Evolutionary conservation across 2,888 invertebrate species (phyloP).

Genomic region (Apamea crenata): DNA sequence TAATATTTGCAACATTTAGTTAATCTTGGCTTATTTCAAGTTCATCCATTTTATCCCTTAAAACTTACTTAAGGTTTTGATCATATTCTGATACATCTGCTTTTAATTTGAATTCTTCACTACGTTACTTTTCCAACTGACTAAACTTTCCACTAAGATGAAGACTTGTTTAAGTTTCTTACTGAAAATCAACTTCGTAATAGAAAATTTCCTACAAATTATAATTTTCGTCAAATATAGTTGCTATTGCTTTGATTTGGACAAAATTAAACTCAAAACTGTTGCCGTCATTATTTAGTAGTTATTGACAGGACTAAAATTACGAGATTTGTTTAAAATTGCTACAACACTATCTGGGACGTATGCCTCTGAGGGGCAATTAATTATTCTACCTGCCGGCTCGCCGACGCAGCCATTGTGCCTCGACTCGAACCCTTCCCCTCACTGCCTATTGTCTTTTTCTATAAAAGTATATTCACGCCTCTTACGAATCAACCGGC

Average conservation of each 20-base stretch:
- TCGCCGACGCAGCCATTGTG: conserved; percentile 69
- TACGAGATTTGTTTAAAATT: conserved; percentile 64
- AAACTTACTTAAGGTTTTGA: conserved; percentile 22
- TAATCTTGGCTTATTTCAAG: conserved; percentile 58
- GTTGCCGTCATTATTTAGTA: conserved; percentile 21
- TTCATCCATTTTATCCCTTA: conserved; percentile 44
- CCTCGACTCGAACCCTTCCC: conserved; percentile 61
- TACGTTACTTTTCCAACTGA: conserved; percentile 9
- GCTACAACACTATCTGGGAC: conserved; percentile 64
- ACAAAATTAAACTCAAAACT: neutral
- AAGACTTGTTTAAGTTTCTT: conserved; percentile 22
- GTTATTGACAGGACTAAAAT: conserved; percentile 46
- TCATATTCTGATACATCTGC: neutral
- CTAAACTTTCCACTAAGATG: conserved; percentile 11
- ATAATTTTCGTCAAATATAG: neutral
- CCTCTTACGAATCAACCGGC: conserved; percentile 71
- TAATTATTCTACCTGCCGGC: conserved; percentile 80
- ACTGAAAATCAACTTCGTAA: conserved; percentile 2
- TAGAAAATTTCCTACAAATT: conserved; percentile 1
- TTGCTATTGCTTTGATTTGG: neutral
- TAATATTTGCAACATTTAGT: conserved; percentile 63
- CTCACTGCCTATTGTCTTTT: conserved; percentile 67
- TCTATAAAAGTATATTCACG: conserved; percentile 69
- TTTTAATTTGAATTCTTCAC: conserved; percentile 41
- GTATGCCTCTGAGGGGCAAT: conserved; percentile 73